Percentiles rank a stretch among this genome's conserved stretches.
Conservation (phyloP, 2,888 invertebrate genomes). For the Eueremaeus valkanovi region DNA sequence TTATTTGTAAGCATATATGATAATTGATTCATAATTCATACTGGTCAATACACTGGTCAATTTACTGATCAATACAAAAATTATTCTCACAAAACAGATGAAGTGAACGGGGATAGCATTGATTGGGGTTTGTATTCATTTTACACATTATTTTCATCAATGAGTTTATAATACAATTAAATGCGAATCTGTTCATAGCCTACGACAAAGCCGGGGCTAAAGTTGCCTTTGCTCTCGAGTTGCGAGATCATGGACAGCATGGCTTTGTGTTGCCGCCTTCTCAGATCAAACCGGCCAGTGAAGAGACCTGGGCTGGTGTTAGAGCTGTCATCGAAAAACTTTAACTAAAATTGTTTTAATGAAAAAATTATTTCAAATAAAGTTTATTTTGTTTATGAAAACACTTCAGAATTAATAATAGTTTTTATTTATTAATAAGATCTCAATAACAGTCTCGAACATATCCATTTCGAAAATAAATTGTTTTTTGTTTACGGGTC, state of each 20-base stretch:
- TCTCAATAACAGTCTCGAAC: too few species aligned
- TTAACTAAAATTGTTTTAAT: too few species aligned
- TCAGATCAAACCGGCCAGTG: constrained; percentile 47
- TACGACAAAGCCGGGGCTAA: constrained; percentile 44
- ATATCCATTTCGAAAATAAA: too few species aligned
- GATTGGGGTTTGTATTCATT: constrained; percentile 25
- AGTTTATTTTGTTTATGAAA: too few species aligned
- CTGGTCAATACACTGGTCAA: too few species aligned
- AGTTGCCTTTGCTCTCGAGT: constrained; percentile 47
- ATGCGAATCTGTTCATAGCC: too few species aligned
- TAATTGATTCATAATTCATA: neutral
- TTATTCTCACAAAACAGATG: neutral
- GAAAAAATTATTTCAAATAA: too few species aligned
- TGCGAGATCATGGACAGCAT: constrained; percentile 46
- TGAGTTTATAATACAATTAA: too few species aligned
- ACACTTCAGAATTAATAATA: too few species aligned
- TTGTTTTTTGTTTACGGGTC: too few species aligned
- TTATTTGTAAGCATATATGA: constrained; percentile 20
- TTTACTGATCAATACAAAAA: neutral
- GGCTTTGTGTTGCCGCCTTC: constrained; percentile 47
- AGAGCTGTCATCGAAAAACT: constrained; percentile 34
- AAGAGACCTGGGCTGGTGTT: constrained; percentile 47
- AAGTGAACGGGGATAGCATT: constrained; percentile 26
- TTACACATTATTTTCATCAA: too few species aligned
- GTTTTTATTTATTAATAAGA: too few species aligned